Evolutionary conservation across 2,113 vertebrate genomes (phyloP).

Genomic region (Corydoras sp.): DNA sequence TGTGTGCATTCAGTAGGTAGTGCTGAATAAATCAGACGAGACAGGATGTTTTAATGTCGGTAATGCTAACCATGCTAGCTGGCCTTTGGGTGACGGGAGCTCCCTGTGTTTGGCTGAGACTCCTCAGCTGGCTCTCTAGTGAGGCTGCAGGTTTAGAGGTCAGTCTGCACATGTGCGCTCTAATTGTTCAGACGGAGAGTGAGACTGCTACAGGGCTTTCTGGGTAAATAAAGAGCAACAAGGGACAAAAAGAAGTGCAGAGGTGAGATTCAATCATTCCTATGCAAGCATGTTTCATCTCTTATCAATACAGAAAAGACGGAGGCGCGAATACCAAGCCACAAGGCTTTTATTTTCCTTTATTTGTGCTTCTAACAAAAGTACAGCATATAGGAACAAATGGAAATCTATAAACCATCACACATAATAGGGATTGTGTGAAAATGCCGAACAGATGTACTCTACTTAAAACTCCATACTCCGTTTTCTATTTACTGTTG

Average conservation of each 20-base stretch:
- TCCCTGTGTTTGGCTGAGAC: conserved; percentile 13
- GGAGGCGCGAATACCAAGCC: too few relatives aligned
- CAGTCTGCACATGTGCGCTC: conserved; percentile 21
- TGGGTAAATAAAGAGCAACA: conserved; percentile 28
- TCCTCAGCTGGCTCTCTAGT: conserved; percentile 13
- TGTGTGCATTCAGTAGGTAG: too few relatives aligned
- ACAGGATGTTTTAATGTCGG: conserved; percentile 28
- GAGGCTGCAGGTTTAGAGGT: conserved; percentile 31
- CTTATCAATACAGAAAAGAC: not conserved
- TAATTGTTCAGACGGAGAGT: conserved; percentile 41
- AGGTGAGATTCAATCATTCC: conserved; percentile 25
- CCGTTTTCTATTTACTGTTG: too few relatives aligned
- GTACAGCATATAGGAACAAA: too few relatives aligned
- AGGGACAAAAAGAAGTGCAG: conserved; percentile 1
- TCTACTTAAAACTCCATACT: too few relatives aligned
- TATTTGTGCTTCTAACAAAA: too few relatives aligned
- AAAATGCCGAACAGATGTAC: too few relatives aligned
- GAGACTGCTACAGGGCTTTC: conserved; percentile 31
- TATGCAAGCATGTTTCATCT: conserved; percentile 15
- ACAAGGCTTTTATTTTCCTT: too few relatives aligned
- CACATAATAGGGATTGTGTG: too few relatives aligned
- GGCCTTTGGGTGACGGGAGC: conserved; percentile 7
- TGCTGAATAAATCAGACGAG: conserved; percentile 18
- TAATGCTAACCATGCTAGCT: conserved; percentile 33
- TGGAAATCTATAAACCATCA: too few relatives aligned